Evolutionary conservation across 2,113 vertebrate species (phyloP), one percentile per base, ranked within the genome.

Genomic region (Siniperca chuatsi): DNA sequence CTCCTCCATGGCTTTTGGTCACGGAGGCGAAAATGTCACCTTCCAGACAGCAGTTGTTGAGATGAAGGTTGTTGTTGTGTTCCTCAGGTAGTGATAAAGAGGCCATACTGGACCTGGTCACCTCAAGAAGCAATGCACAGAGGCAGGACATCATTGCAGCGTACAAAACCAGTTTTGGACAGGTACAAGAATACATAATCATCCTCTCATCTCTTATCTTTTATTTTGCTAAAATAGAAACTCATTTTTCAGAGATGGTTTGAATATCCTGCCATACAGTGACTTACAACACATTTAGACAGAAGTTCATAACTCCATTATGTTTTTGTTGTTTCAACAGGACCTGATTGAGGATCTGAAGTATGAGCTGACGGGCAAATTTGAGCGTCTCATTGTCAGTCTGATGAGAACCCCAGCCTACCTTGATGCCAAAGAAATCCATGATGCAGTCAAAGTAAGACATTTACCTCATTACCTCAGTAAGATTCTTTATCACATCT

Each of bases 281-380:
- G 58, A 48, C 29, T 13, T 55, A 37, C 12, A 44, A 55, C 16
- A 42, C 4, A 29, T 65, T 18, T 35, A 44, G 3, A 42, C 33
- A 15, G 66, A 21, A 3, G 20, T 37, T 72, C 40, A 1, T 33
- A 29, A 74, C 2, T 60, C 15, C 0, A 65, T 20, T 8, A 62
- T 58, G 1, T 10, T 37, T 46, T 65, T 70, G 2, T 58, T 50
- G 6, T 78, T 82, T 78, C 42, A 68, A 1, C 79, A 99, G 98
- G 98, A 99, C 91, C 96, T 99, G 89, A 98, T 99, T 8, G 97
- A 96, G 9, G 97, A 99, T 92, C 94, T 99, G 78, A 99, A 99
- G 89, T 99, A 98, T 0, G 98, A 99, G 93, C 95, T 99, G 91
- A 99, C 97, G 0, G 98, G 98, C 33, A 99, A 99, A 91, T 99